These are phyloP conservation scores for Tenthredo mesomela DNA, from an alignment of 2,888 invertebrate species.

Conservation along the genomic window DNA sequence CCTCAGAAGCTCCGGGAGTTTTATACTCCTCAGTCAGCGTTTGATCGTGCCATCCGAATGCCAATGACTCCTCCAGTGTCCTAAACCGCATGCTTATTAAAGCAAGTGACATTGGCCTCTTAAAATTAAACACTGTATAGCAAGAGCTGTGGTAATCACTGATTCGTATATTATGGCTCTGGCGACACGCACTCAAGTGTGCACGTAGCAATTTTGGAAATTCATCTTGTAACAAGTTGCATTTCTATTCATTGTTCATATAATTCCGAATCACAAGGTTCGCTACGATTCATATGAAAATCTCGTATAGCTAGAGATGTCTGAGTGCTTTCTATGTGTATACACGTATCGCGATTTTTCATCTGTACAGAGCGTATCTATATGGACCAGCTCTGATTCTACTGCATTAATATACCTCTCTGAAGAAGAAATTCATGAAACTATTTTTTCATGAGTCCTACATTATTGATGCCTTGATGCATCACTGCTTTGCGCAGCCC, in stretches of 20 bases:
- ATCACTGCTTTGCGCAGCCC: not conserved
- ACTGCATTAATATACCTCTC: not conserved
- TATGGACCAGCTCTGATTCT: not conserved
- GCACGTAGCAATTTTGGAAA: not conserved
- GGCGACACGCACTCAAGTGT: slow-evolving; percentile 1
- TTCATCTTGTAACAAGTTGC: slow-evolving; percentile 2
- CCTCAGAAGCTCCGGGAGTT: slow-evolving; percentile 26
- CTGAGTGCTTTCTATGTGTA: not conserved
- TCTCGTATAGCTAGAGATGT: not conserved
- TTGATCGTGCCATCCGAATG: slow-evolving; percentile 41
- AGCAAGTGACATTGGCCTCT: slow-evolving; percentile 51
- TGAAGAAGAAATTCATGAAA: not conserved
- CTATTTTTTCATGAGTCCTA: not conserved
- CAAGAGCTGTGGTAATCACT: slow-evolving; percentile 40
- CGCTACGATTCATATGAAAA: not conserved
- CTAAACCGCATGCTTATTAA: slow-evolving; percentile 47
- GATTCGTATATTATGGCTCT: slow-evolving; percentile 14
- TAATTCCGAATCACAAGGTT: not conserved
- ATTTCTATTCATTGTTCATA: not conserved
- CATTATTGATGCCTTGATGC: not conserved
- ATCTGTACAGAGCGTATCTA: not conserved
- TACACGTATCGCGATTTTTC: not conserved
- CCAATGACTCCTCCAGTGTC: slow-evolving; percentile 38
- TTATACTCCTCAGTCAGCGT: slow-evolving; percentile 35
- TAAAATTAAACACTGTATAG: slow-evolving; percentile 31